Evolutionary conservation across 2,888 invertebrate genomes (phyloP).

Genomic region (Allygus modestus): DNA sequence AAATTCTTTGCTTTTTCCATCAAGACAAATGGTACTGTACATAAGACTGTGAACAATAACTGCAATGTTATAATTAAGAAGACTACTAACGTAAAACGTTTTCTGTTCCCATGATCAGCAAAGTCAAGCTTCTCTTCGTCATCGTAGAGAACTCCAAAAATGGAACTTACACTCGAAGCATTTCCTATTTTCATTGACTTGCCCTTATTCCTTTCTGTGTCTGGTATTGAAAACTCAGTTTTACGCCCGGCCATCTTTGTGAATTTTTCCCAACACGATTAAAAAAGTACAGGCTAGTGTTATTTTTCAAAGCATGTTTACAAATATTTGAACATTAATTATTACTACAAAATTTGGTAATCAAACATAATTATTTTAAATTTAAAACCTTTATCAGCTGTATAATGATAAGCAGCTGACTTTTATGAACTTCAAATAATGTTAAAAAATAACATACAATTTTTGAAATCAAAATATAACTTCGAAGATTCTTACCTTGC

Average conservation of each 20-base stretch:
- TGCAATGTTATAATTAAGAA: not conserved
- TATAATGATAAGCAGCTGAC: too few species aligned
- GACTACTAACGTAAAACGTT: not conserved
- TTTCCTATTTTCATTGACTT: not conserved
- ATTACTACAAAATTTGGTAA: too few species aligned
- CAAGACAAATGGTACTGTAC: not conserved
- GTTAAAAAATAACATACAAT: too few species aligned
- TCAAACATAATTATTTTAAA: too few species aligned
- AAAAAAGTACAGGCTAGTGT: too few species aligned
- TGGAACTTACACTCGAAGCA: not conserved
- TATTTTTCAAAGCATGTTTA: too few species aligned
- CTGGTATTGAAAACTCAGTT: not conserved
- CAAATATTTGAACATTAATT: too few species aligned
- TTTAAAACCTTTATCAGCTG: too few species aligned
- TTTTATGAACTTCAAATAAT: too few species aligned
- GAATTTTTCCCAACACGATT: too few species aligned
- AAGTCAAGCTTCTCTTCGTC: constrained; percentile 8
- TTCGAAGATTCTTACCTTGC: too few species aligned
- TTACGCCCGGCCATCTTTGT: not conserved
- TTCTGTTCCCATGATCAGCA: not conserved
- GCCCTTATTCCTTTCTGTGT: not conserved
- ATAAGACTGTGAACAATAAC: not conserved
- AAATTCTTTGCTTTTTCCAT: not conserved
- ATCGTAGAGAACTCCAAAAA: not conserved
- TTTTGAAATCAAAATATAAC: too few species aligned